A percentile compares a stretch with the other conserved stretches of the same genome.
Evolutionary conservation across 2,113 vertebrate species (phyloP).

Genomic region (Litocranius walleri): DNA sequence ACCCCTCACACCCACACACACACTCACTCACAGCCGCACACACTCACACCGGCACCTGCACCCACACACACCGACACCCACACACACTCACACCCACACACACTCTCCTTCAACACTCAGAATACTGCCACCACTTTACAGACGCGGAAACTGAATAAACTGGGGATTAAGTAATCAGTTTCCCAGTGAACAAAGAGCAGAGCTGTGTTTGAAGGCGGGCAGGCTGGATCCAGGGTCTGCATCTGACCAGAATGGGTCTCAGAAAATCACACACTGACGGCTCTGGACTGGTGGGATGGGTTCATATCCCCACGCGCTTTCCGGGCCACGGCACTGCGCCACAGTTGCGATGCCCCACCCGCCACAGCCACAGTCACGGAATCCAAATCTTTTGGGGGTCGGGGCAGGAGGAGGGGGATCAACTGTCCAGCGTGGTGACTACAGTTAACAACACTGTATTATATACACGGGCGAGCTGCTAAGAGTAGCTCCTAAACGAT

Average conservation of each 20-base stretch:
- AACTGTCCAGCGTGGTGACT: not conserved
- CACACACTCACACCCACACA: too few species aligned
- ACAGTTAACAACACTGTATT: fast-evolving
- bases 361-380: not conserved
- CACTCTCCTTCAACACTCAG: not conserved
- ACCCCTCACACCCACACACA: too few species aligned
- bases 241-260: not conserved
- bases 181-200: not conserved
- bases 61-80: too few species aligned
- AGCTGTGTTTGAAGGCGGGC: not conserved
- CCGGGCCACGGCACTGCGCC: not conserved
- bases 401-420: fast-evolving
- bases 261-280: not conserved
- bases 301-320: not conserved
- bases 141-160: not conserved
- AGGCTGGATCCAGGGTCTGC: not conserved
- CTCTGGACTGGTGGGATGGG: not conserved
- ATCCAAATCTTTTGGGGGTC: fast-evolving
- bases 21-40: too few species aligned
- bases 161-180: not conserved
- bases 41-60: too few species aligned
- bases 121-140: not conserved
- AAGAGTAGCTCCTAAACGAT: not conserved
- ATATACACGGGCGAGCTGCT: fast-evolving
- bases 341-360: not conserved